Evolutionary conservation across 1,140 invertebrate genomes (phyloP).

Genomic region (Drosophila tropicalis): DNA sequence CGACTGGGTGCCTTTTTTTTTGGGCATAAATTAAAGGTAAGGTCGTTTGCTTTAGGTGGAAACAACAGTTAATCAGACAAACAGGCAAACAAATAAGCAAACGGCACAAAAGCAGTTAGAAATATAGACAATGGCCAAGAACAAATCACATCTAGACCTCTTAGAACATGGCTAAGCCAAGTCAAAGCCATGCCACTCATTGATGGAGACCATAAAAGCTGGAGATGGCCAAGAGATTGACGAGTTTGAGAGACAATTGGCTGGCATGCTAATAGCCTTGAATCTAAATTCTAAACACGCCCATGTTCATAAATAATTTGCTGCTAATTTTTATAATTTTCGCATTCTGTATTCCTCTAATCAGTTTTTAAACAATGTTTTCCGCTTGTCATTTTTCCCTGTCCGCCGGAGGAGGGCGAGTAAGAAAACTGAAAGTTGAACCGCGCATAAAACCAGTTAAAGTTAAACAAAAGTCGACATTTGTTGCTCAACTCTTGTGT

Average conservation of each 20-base stretch:
- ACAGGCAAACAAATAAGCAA: neutral
- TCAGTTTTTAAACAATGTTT: conserved; percentile 58
- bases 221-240: conserved; percentile 27
- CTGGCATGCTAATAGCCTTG: conserved; percentile 53
- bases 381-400: conserved; percentile 54
- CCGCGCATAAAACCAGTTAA: conserved; percentile 45
- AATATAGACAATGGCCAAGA: conserved; percentile 43
- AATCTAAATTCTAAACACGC: conserved; percentile 36
- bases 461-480: conserved; percentile 43
- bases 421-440: conserved; percentile 57
- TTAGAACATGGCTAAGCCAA: conserved; percentile 2
- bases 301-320: conserved; percentile 58
- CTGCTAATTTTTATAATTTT: conserved; percentile 57
- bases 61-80: conserved; percentile 44
- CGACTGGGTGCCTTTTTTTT: conserved; percentile 21
- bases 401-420: conserved; percentile 6
- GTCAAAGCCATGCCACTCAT: neutral
- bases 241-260: conserved; percentile 12
- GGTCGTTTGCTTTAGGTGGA: conserved; percentile 49
- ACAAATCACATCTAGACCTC: neutral
- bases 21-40: conserved; percentile 59
- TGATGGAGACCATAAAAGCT: conserved; percentile 37
- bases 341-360: conserved; percentile 33
- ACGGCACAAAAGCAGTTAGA: conserved; percentile 62
- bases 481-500: conserved; percentile 28